These are phyloP conservation scores for Phyllotreta striolata DNA, from an alignment of 2,888 invertebrate genomes.

Conservation along the genomic window DNA sequence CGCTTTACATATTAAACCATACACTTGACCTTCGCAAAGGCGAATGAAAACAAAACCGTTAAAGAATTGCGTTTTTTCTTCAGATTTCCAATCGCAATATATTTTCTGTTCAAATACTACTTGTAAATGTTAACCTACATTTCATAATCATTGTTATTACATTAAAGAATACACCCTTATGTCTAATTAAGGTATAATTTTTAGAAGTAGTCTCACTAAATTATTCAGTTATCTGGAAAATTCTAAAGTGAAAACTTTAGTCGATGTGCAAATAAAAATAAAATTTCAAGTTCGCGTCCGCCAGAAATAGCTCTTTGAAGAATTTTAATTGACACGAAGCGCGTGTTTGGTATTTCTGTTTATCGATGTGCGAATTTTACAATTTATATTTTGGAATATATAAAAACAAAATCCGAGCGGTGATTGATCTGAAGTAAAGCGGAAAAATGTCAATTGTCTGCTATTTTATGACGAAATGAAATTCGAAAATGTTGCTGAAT, in stretches of 20 bases:
- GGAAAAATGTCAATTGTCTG: not conserved
- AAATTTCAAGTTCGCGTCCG: conserved; percentile 35
- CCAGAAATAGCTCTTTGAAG: conserved; percentile 31
- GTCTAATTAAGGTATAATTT: no score
- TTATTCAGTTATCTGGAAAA: no score
- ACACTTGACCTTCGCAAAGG: no score
- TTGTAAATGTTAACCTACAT: no score
- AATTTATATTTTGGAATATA: conserved; percentile 23
- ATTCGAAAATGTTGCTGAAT: conserved; percentile 1
- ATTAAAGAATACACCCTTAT: no score
- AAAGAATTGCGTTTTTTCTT: no score
- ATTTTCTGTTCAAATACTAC: no score
- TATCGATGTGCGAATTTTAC: conserved; percentile 28
- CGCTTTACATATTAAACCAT: no score
- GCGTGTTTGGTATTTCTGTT: conserved; percentile 25
- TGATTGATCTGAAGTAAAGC: not conserved
- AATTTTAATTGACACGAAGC: conserved; percentile 37
- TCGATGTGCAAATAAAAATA: conserved; percentile 35
- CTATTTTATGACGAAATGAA: not conserved
- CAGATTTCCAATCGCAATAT: no score
- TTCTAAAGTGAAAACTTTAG: conserved; percentile 2
- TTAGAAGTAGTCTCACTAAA: no score
- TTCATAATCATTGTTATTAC: no score
- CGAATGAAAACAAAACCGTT: no score
- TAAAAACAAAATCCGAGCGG: not conserved